Conservation (phyloP, 2,888 invertebrate species). For the Aporophyla lueneburgensis region DNA sequence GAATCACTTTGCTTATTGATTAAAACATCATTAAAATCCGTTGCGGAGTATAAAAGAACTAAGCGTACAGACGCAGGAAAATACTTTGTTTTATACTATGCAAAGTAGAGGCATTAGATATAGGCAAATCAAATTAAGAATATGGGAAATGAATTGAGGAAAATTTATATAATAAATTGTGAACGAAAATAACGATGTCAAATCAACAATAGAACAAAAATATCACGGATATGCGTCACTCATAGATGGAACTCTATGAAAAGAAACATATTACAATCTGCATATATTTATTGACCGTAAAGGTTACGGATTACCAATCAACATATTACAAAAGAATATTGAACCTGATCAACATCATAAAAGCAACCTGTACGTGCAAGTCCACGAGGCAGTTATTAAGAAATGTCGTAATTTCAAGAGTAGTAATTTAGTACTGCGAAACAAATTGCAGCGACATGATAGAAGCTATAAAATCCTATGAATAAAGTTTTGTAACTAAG, state of each 20-base stretch:
- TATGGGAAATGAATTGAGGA: background rate
- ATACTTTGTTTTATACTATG: too few relatives aligned
- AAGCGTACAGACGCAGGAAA: too few relatives aligned
- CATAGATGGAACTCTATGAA: background rate
- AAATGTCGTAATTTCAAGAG: slow-evolving; percentile 33
- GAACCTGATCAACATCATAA: slow-evolving; percentile 17
- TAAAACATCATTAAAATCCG: too few relatives aligned
- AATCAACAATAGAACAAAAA: background rate
- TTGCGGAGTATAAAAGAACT: too few relatives aligned
- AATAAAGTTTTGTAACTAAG: slow-evolving; percentile 23
- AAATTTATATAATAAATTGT: background rate
- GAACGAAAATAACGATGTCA: background rate
- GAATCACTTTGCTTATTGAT: too few relatives aligned
- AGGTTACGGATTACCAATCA: slow-evolving; percentile 9
- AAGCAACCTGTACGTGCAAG: background rate
- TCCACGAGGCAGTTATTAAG: slow-evolving; percentile 39
- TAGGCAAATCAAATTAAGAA: background rate
- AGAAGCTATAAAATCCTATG: slow-evolving; percentile 23
- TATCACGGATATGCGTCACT: background rate
- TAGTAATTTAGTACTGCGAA: slow-evolving; percentile 32
- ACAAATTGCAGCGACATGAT: slow-evolving; percentile 31
- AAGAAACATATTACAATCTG: background rate
- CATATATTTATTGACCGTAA: background rate
- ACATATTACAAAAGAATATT: slow-evolving; percentile 25
- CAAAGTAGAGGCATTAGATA: too few relatives aligned